Conservation (phyloP, 1,140 invertebrate species). For the Argopecten irradians region DNA sequence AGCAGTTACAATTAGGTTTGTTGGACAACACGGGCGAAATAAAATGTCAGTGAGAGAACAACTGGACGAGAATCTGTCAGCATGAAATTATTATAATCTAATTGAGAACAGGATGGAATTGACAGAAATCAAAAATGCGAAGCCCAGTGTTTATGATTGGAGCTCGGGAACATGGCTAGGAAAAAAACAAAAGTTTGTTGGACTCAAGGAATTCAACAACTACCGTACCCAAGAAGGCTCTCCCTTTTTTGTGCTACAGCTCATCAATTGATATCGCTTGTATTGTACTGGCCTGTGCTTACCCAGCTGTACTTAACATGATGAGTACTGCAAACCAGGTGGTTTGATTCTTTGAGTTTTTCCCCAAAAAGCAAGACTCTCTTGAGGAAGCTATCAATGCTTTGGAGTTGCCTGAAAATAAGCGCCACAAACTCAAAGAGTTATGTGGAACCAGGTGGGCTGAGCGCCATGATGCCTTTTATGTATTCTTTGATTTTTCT, state of each 20-base stretch:
- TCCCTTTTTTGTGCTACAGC: too few relatives aligned
- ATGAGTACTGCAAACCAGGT: constrained; percentile 36
- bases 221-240: too few relatives aligned
- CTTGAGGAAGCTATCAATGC: background rate
- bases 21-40: background rate
- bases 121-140: too few relatives aligned
- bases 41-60: background rate
- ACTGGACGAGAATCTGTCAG: background rate
- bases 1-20: background rate
- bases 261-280: too few relatives aligned
- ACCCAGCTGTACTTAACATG: constrained; percentile 25
- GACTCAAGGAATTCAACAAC: too few relatives aligned
- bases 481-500: constrained; percentile 27
- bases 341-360: background rate
- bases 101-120: background rate
- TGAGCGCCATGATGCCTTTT: constrained; percentile 33
- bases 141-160: background rate
- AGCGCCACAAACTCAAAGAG: constrained; percentile 29
- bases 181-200: constrained; percentile 4
- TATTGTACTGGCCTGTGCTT: too few relatives aligned
- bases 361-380: background rate
- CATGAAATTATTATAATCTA: background rate
- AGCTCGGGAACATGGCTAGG: constrained; percentile 29
- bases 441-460: constrained; percentile 31
- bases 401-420: background rate